A percentile compares a stretch with the other conserved stretches of the same genome.
Evolutionary conservation across 2,797 vertebrate genomes (phyloP).

Genomic region (Schizopygopsis malacanthus): DNA sequence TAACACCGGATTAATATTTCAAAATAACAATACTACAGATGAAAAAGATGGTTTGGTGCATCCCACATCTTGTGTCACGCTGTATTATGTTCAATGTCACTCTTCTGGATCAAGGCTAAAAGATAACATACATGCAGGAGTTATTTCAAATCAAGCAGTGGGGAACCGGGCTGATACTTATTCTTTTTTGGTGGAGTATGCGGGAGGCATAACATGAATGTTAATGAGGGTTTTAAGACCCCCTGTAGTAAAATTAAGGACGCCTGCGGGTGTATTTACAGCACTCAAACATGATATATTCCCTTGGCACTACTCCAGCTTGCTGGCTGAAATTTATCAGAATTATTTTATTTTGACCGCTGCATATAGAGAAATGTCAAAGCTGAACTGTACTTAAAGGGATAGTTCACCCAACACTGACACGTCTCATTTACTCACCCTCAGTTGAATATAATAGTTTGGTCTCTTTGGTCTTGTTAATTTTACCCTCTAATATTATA

Average conservation of each 20-base stretch:
- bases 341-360: constrained; percentile 6
- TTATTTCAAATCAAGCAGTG: background rate
- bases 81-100: constrained; percentile 51
- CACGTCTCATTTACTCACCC: background rate
- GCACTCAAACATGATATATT: constrained; percentile 14
- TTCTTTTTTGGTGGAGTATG: constrained; percentile 27
- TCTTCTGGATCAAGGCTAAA: constrained; percentile 42
- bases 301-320: background rate
- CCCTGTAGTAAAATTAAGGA: constrained; percentile 34
- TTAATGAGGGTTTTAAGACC: constrained; percentile 42
- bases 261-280: constrained; percentile 20
- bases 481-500: background rate
- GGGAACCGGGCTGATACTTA: constrained; percentile 5
- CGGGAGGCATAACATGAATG: constrained; percentile 44
- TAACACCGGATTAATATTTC: constrained; percentile 18
- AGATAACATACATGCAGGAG: constrained; percentile 11
- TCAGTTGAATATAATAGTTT: background rate
- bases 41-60: constrained; percentile 7
- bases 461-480: background rate
- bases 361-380: background rate
- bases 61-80: constrained; percentile 11
- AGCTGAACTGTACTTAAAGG: background rate
- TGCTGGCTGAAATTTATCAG: background rate
- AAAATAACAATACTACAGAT: constrained; percentile 24
- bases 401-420: background rate